A percentile compares a stretch with the other conserved stretches of the same genome.
Evolutionary conservation across 2,797 vertebrate genomes (phyloP).

Genomic region (Garrulus glandarius): DNA sequence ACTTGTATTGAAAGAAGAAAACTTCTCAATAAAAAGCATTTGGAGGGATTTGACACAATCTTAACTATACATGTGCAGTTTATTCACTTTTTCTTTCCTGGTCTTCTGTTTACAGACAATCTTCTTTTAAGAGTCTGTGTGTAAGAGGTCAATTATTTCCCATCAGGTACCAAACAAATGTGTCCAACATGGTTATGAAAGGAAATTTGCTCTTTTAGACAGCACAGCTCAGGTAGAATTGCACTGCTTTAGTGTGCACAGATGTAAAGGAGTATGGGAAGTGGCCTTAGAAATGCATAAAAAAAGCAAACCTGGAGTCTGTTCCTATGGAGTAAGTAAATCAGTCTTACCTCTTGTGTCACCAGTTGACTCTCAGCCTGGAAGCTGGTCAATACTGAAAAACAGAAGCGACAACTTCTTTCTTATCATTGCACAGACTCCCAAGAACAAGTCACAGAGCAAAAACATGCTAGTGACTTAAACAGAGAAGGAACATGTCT

Average conservation of each 20-base stretch:
- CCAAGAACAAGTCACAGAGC: neutral
- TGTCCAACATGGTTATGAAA: neutral
- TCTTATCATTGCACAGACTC: conserved; percentile 28
- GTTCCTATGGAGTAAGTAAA: neutral
- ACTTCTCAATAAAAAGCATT: neutral
- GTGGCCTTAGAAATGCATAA: neutral
- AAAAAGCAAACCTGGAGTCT: neutral
- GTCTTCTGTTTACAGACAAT: neutral
- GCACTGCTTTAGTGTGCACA: neutral
- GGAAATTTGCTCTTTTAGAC: neutral
- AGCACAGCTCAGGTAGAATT: neutral
- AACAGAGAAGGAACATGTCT: conserved; percentile 13
- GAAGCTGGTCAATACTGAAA: conserved; percentile 60
- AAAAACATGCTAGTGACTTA: neutral
- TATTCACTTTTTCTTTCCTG: neutral
- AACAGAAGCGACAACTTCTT: conserved; percentile 31
- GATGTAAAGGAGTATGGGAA: neutral
- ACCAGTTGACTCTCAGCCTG: conserved; percentile 24
- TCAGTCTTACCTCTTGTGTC: conserved; percentile 67
- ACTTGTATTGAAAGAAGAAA: neutral
- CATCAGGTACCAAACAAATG: neutral
- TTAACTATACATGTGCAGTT: neutral
- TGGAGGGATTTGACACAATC: neutral
- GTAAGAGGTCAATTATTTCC: neutral
- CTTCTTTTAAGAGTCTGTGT: neutral